A percentile compares a stretch with the other conserved stretches of the same genome.
phyloP scores from a whole-genome alignment of 2,113 vertebrate species.

The Actenoides hombroni region DNA sequence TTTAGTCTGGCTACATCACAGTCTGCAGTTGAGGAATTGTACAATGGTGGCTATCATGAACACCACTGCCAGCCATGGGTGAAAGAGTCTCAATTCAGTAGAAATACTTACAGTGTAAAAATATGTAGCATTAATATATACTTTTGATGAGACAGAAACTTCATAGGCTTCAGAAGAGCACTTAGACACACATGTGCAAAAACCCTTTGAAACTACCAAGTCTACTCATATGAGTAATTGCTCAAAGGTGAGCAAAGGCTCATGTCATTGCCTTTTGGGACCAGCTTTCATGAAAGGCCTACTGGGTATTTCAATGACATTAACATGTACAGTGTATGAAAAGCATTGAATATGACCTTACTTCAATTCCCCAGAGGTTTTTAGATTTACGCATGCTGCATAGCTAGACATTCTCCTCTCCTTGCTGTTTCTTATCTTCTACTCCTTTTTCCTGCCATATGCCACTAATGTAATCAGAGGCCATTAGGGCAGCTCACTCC shows the following conservation, averaged over 20 bases:
- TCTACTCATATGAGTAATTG: not conserved
- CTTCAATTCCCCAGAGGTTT: not conserved
- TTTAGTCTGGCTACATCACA: not conserved
- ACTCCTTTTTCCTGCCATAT: constrained; percentile 11
- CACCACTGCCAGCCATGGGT: not conserved
- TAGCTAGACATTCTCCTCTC: constrained; percentile 5
- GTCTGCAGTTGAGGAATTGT: not conserved
- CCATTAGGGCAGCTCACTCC: constrained; percentile 7
- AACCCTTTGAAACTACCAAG: not conserved
- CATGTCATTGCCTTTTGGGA: not conserved
- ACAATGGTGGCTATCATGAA: not conserved
- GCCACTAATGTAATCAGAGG: constrained; percentile 37
- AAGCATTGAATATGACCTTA: constrained; percentile 8
- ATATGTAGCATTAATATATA: not conserved
- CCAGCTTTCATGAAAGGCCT: not conserved
- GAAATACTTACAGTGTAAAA: not conserved
- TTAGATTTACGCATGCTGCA: not conserved
- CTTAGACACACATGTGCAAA: not conserved
- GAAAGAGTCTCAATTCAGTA: not conserved
- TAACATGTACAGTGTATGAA: not conserved
- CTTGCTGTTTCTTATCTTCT: constrained; percentile 22
- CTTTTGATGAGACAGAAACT: not conserved
- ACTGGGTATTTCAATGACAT: constrained; percentile 23
- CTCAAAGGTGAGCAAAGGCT: not conserved
- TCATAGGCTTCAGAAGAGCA: not conserved